Percentiles rank a stretch among this genome's conserved stretches.
Evolutionary conservation across 1,140 invertebrate species (phyloP).

Genomic region (Drosophila saltans): DNA sequence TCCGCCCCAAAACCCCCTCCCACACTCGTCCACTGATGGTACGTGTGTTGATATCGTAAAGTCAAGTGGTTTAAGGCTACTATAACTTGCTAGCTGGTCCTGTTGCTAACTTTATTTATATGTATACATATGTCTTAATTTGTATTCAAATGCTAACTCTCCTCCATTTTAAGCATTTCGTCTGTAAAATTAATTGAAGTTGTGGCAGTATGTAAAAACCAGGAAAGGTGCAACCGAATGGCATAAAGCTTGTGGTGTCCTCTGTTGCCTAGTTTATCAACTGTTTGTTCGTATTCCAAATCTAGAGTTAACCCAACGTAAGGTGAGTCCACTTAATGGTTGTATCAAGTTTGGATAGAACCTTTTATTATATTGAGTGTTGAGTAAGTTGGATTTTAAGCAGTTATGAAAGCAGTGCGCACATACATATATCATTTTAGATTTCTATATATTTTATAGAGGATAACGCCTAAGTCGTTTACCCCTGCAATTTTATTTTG

Average conservation of each 20-base stretch:
- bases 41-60: conserved; percentile 27
- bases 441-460: neutral
- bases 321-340: too few species aligned
- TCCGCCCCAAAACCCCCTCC: neutral
- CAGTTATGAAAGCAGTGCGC: neutral
- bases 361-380: too few species aligned
- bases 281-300: neutral
- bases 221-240: neutral
- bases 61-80: conserved; percentile 50
- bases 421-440: neutral
- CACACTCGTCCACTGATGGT: too few species aligned
- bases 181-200: neutral
- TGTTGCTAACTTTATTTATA: conserved; percentile 32
- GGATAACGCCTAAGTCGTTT: conserved; percentile 41
- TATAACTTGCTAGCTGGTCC: conserved; percentile 46
- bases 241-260: neutral
- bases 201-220: neutral
- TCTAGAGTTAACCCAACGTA: too few species aligned
- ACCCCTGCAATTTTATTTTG: conserved; percentile 32
- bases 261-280: neutral
- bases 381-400: neutral
- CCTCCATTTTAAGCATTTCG: conserved; percentile 39
- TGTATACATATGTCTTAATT: conserved; percentile 53
- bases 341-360: too few species aligned
- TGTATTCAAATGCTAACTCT: conserved; percentile 71